Conservation (phyloP, 2,888 invertebrate species). For the Athalia rosae region DNA sequence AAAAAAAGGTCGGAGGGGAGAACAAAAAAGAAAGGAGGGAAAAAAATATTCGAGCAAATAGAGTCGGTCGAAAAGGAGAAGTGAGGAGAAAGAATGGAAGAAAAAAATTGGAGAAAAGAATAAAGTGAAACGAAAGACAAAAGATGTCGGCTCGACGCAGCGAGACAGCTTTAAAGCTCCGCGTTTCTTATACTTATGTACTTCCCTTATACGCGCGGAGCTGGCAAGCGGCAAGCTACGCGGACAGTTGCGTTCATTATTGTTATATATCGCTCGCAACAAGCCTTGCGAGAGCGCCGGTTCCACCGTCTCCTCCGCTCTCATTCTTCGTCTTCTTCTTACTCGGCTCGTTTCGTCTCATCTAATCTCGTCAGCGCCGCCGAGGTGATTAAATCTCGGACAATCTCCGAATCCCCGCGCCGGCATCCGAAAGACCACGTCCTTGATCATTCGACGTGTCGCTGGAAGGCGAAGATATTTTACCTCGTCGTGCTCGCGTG, state of each 20-base stretch:
- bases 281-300: no score
- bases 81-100: constrained; percentile 2
- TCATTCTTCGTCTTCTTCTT: no score
- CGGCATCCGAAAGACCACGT: not conserved
- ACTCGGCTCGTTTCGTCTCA: no score
- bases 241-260: constrained; percentile 17
- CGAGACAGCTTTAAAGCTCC: constrained; percentile 15
- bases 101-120: constrained; percentile 22
- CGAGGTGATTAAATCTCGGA: constrained; percentile 37
- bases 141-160: not conserved
- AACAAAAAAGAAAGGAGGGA: no score
- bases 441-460: constrained; percentile 25
- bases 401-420: constrained; percentile 21
- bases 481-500: no score
- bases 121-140: constrained; percentile 22
- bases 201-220: not conserved
- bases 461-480: not conserved
- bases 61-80: not conserved
- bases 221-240: not conserved
- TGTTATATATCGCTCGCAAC: constrained; percentile 17
- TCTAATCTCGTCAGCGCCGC: not conserved
- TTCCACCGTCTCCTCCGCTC: not conserved
- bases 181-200: constrained; percentile 12
- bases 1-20: no score
- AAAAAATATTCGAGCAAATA: not conserved